Base-by-base conservation (phyloP, 2,797 vertebrate genomes). In the Pseudochromis fuscus region DNA sequence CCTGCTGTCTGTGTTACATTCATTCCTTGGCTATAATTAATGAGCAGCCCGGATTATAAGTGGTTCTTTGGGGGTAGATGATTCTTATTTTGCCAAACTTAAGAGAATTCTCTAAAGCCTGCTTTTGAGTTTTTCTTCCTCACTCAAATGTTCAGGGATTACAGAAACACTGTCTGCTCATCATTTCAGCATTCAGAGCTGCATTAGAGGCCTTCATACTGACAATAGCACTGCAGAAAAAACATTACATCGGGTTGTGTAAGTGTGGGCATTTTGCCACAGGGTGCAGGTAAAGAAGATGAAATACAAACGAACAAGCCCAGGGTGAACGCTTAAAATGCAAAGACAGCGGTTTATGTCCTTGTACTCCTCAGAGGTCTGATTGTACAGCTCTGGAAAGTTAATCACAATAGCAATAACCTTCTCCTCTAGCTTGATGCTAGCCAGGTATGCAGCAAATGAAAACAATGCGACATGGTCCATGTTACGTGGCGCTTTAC, bases 1-100 rank as follows among this genome's bases (percentile, higher is more conserved):
- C 71, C 38, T 49, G 1, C 44, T 42, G 25, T n/a, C 38, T 69
- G 42, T 31, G 15, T 68, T 71, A 23, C 42, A 56, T 71, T 82
- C 23, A 60, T 73, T 81, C 67, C 62, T 48, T 33, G 80, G 65
- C 72, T 72, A 40, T 87, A 86, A 87, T 90, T 89, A 85, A 75
- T 52, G 35, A 81, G 66, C 37, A 27, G 37, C 31, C 44, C 21
- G 13, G 37, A 62, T 70, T 51, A 24, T 53, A 35, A n/a, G 59
- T 77, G 25, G 59, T 72, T 85, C 63, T 52, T 85, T 5, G 12
- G 49, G 58, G 37, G n/a, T 51, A 10, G 31, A 5, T 63, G 40
- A 75, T 66, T 50, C 16, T 50, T 75, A n/a, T 74, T 67, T 70
- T 74, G 16, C 67, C 69, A 52, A 55, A 62, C 24, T 37, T 27